phyloP scores from a whole-genome alignment of 30 jellyfish, hydroid and myxozoan species.

The Hydra vulgaris region DNA sequence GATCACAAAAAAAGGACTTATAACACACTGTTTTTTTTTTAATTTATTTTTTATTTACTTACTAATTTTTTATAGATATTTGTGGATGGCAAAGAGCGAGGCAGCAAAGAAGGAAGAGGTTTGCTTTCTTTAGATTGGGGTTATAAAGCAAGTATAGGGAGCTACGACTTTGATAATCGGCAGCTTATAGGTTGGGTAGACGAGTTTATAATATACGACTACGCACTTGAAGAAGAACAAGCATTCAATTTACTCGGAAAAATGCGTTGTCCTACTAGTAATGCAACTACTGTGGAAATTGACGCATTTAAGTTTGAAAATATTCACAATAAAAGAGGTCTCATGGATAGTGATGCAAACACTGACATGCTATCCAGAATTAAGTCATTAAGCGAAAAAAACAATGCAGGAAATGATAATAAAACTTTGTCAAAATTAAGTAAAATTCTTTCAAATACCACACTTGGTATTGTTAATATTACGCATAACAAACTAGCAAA shows the following conservation, averaged over 20 bases:
- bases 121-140: slow-evolving; percentile 95
- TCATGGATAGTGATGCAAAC: neutral
- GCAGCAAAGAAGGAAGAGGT: slow-evolving; percentile 68
- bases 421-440: neutral
- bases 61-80: slow-evolving; percentile 39
- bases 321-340: slow-evolving; percentile 16
- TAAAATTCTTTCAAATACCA: neutral
- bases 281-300: slow-evolving; percentile 71
- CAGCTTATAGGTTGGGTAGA: slow-evolving; percentile 80
- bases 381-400: neutral
- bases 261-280: slow-evolving; percentile 71
- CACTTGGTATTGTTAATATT: neutral
- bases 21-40: slow-evolving; percentile 3
- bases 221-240: slow-evolving; percentile 73
- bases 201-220: slow-evolving; percentile 84
- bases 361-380: neutral
- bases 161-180: slow-evolving; percentile 90
- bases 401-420: too few relatives aligned
- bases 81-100: slow-evolving; percentile 91
- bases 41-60: neutral
- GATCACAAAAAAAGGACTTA: neutral
- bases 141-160: slow-evolving; percentile 85
- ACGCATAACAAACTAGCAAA: too few relatives aligned
- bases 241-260: slow-evolving; percentile 74
- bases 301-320: slow-evolving; percentile 80